Base-by-base conservation (phyloP, 2,888 invertebrate species). In the Drosophila buzzatii region DNA sequence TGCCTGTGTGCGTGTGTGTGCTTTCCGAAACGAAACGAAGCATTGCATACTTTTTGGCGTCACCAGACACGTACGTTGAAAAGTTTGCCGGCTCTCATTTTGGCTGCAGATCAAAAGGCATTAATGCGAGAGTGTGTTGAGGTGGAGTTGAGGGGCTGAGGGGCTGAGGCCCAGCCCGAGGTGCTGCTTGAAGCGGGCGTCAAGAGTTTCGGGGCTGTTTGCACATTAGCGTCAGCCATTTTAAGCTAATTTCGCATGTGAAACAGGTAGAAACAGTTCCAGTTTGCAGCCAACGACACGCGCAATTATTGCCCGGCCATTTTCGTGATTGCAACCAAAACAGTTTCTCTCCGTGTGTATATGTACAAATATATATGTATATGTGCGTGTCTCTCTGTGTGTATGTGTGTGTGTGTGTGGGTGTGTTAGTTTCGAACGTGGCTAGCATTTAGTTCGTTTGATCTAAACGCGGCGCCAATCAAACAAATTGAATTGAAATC, bases 281-380 rank as follows among this genome's bases (percentile, higher is more conserved):
- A 83, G 77, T 86, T 87, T 66, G 71, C 45, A 87, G 70, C 87
- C 81, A 85, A 75, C 89, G 85, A 85, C 88, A 82, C 89, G 88
- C 85, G 88, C 82, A 90, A 90, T 85, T 85, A 90, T 90, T 90
- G 79, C 89, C 85, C 76, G 80, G 88, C 85, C 85, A 76, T 90
- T 90, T 85, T 88, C 76, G 70, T 85, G 90, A 90, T 90, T 84
- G 84, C 81, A 78, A 61, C 44, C 23, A 37, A 73, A 49, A 49
- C 18, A 64, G 37, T 23, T 58, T 37, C 51, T 8, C 62, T 56
- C 51, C 52, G 20, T 61, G 52, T 51, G 49, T 57, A 39, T 47
- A 16, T 53, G 27, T 39, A 51, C 18, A 27, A 27, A 14, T 37
- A 14, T 37, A 14, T 37, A 37, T 16, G 18, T 31, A 12, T 18